phyloP scores from a whole-genome alignment of 2,113 vertebrate species.

The Pelecanoides urinatrix region DNA sequence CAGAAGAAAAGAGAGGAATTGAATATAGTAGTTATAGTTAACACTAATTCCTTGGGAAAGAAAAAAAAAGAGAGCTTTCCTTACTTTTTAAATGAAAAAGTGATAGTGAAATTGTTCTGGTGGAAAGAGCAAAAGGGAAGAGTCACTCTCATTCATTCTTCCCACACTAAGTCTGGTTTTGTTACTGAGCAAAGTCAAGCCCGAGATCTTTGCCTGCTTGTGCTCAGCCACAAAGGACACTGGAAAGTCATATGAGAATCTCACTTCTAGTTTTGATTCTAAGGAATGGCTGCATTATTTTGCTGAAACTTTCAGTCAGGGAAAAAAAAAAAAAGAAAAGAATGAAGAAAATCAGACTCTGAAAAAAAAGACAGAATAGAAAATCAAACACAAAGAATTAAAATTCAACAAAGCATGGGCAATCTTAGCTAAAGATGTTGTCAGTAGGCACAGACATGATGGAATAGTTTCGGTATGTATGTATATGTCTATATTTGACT shows the following conservation, averaged over 20 bases:
- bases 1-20: background rate
- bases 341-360: background rate
- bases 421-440: background rate
- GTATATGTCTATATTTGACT: background rate
- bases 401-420: background rate
- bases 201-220: background rate
- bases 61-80: background rate
- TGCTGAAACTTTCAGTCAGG: background rate
- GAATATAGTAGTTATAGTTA: background rate
- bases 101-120: background rate
- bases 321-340: too few species aligned
- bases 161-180: background rate
- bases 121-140: background rate
- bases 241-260: background rate
- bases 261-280: background rate
- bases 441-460: background rate
- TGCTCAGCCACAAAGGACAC: background rate
- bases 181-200: background rate
- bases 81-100: background rate
- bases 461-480: background rate
- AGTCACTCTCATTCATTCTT: background rate
- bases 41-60: background rate
- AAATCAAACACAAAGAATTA: background rate
- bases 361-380: accelerated
- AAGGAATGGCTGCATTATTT: background rate